These are phyloP conservation scores for Orchestes rusci DNA, from an alignment of 2,888 invertebrate genomes.

Conservation along the genomic window DNA sequence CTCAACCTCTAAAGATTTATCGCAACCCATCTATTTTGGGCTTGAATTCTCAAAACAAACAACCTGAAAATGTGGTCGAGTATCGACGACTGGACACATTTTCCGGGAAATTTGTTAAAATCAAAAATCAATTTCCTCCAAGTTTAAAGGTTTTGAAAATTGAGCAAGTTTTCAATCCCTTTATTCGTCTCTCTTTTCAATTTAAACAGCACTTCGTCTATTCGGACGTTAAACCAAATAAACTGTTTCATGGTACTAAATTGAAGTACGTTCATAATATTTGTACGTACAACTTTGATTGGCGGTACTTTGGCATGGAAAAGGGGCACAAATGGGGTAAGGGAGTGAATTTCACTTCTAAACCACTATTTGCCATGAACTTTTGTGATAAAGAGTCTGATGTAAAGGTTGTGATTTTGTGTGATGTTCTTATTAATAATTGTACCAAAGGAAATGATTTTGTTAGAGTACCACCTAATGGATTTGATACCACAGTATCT, in stretches of 20 bases:
- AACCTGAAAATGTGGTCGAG: no score
- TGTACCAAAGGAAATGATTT: conserved; percentile 5
- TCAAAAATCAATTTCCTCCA: conserved; percentile 14
- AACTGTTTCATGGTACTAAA: conserved; percentile 19
- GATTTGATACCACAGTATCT: conserved; percentile 16
- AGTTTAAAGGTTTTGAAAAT: conserved; percentile 11
- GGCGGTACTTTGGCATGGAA: conserved; percentile 17
- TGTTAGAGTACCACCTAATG: conserved; percentile 13
- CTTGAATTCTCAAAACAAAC: no score
- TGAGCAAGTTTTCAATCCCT: conserved; percentile 16
- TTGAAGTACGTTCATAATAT: conserved; percentile 15
- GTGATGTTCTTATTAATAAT: conserved; percentile 16
- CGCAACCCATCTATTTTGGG: no score
- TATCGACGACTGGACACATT: no score
- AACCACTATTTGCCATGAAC: conserved; percentile 16
- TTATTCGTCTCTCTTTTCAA: conserved; percentile 13
- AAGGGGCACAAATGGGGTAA: conserved; percentile 15
- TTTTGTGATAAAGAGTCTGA: conserved; percentile 16
- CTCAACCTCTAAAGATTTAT: not conserved
- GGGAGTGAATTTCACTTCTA: conserved; percentile 20
- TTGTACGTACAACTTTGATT: conserved; percentile 21
- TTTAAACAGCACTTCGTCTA: conserved; percentile 11
- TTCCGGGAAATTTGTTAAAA: no score
- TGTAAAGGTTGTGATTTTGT: conserved; percentile 15
- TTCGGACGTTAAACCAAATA: conserved; percentile 4